Conservation (phyloP, 2,888 invertebrate genomes). For the Macropis europaea region DNA sequence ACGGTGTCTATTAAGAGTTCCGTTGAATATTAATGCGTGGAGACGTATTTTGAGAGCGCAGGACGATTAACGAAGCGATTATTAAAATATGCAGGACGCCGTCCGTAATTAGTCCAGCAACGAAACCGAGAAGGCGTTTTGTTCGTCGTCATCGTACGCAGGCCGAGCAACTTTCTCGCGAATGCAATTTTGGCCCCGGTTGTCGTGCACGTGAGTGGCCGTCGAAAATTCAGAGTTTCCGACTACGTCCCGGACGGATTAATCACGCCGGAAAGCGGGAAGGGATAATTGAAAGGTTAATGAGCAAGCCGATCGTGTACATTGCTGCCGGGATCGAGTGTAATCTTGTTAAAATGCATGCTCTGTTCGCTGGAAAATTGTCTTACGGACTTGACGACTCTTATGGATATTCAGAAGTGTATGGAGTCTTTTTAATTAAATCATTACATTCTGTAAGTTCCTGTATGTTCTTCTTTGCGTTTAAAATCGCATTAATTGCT, state of each 20-base stretch:
- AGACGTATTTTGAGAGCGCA: constrained; percentile 39
- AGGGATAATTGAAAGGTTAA: constrained; percentile 30
- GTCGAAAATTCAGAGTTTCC: constrained; percentile 17
- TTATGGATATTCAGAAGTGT: not conserved
- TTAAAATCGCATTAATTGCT: too few species aligned
- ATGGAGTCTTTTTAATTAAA: too few species aligned
- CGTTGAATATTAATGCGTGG: constrained; percentile 62
- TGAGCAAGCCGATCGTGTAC: not conserved
- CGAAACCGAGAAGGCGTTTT: constrained; percentile 43
- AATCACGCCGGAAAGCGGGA: not conserved
- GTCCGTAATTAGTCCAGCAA: constrained; percentile 52
- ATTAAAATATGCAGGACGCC: constrained; percentile 62
- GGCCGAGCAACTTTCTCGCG: constrained; percentile 12
- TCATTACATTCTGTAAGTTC: too few species aligned
- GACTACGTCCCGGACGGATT: not conserved
- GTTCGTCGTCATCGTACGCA: not conserved
- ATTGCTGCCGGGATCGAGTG: constrained; percentile 4
- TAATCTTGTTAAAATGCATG: constrained; percentile 19
- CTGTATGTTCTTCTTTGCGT: too few species aligned
- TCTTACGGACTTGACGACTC: not conserved
- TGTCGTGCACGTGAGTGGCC: too few species aligned
- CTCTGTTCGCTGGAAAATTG: not conserved
- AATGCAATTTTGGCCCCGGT: constrained; percentile 24
- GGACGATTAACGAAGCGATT: constrained; percentile 59
- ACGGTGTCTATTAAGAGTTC: constrained; percentile 55